A percentile compares a stretch with the other conserved stretches of the same genome.
Conservation (phyloP, 2,888 invertebrate species). For the Quadriops clusia region DNA sequence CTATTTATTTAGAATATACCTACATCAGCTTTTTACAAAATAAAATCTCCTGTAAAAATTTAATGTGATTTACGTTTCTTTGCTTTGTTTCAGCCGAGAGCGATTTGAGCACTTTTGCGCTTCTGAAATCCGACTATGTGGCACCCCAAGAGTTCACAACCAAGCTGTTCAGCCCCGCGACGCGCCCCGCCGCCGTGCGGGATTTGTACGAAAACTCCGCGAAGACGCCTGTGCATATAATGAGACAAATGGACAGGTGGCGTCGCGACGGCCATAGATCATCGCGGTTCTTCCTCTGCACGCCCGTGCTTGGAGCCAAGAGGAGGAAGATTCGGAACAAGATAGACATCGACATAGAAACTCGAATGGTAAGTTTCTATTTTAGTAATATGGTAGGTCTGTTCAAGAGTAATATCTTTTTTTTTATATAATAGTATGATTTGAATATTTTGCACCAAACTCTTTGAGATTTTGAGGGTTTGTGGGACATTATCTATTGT, state of each 20-base stretch:
- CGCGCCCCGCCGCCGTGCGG: constrained; percentile 63
- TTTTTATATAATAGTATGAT: too few species aligned
- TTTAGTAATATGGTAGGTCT: too few species aligned
- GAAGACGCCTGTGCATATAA: constrained; percentile 48
- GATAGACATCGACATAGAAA: constrained; percentile 76
- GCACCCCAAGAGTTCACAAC: constrained; percentile 53
- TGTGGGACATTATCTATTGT: too few species aligned
- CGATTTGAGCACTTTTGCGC: constrained; percentile 78
- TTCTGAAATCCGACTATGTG: constrained; percentile 65
- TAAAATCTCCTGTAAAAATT: background rate
- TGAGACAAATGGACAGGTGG: constrained; percentile 55
- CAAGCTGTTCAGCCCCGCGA: constrained; percentile 62
- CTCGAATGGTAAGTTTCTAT: constrained; percentile 74
- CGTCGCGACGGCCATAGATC: constrained; percentile 50
- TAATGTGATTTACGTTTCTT: constrained; percentile 6
- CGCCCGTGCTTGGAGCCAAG: constrained; percentile 65
- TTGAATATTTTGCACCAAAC: too few species aligned
- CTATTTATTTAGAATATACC: background rate
- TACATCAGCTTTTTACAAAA: background rate
- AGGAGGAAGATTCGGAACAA: constrained; percentile 54
- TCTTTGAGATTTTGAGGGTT: too few species aligned
- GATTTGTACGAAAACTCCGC: constrained; percentile 71
- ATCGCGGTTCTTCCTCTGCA: constrained; percentile 66
- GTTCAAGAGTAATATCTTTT: too few species aligned
- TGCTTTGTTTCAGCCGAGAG: constrained; percentile 78